A percentile compares a stretch with the other conserved stretches of the same genome.
Evolutionary conservation across 2,888 invertebrate species (phyloP).

Genomic region (Aphelenchoides bicaudatus): DNA sequence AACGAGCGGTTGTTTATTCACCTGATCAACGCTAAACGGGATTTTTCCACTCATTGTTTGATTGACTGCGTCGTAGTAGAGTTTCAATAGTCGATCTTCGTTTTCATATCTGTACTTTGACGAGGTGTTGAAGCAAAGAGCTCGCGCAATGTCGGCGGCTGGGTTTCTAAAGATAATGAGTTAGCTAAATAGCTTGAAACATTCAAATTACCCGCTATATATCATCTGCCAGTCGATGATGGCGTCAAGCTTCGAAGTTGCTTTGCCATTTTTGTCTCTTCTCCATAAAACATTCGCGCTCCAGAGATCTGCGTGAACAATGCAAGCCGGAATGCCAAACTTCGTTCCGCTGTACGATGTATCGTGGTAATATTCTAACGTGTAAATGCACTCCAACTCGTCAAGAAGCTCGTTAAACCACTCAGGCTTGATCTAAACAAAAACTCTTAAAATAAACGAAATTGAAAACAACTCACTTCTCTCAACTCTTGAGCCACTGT

Average conservation of each 20-base stretch:
- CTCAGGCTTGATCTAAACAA: conserved; percentile 22
- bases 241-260: conserved; percentile 34
- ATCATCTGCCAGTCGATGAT: conserved; percentile 53
- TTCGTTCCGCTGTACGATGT: conserved; percentile 20
- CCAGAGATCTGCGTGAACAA: conserved; percentile 53
- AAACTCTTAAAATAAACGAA: conserved; percentile 5
- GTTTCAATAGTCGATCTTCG: conserved; percentile 28
- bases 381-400: conserved; percentile 22
- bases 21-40: conserved; percentile 29
- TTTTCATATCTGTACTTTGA: conserved; percentile 37
- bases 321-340: conserved; percentile 18
- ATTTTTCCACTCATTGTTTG: conserved; percentile 19
- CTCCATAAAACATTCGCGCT: conserved; percentile 51
- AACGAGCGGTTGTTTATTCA: background rate
- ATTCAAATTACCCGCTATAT: background rate
- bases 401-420: conserved; percentile 25
- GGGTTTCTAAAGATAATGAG: conserved; percentile 28
- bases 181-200: background rate
- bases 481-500: conserved; percentile 7
- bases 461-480: conserved; percentile 7
- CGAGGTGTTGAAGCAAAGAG: conserved; percentile 46
- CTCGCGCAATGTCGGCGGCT: conserved; percentile 44
- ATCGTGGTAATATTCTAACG: background rate
- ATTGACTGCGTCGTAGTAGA: conserved; percentile 24
- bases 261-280: conserved; percentile 28